These are phyloP conservation scores for Anthophora plumipes DNA, from an alignment of 2,888 invertebrate genomes.

Conservation along the genomic window DNA sequence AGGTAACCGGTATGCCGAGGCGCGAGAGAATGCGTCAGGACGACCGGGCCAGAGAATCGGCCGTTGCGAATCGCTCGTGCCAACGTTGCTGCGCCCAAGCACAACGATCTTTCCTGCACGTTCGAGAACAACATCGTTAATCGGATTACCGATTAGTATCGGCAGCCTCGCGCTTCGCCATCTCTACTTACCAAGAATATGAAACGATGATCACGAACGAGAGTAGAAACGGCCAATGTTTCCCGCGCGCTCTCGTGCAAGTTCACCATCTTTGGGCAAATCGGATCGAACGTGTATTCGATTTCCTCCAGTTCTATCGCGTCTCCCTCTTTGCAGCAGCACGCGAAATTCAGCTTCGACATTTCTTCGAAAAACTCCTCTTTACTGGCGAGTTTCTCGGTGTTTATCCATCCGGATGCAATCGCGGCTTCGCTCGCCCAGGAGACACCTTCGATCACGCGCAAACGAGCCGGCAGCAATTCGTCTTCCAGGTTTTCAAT, in stretches of 20 bases:
- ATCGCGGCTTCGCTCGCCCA: slow-evolving; percentile 86
- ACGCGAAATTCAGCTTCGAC: slow-evolving; percentile 85
- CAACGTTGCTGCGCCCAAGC: slow-evolving; percentile 91
- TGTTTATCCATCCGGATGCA: slow-evolving; percentile 93
- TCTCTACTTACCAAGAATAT: slow-evolving; percentile 86
- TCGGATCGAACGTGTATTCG: slow-evolving; percentile 86
- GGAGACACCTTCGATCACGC: slow-evolving; percentile 88
- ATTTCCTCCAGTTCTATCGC: slow-evolving; percentile 77
- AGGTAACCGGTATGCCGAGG: slow-evolving; percentile 92
- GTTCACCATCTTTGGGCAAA: slow-evolving; percentile 87
- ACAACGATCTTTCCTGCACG: slow-evolving; percentile 91
- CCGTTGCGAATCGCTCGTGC: slow-evolving; percentile 89
- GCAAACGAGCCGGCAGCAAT: slow-evolving; percentile 90
- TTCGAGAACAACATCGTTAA: not conserved
- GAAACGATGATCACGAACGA: slow-evolving; percentile 86
- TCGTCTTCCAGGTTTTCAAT: slow-evolving; percentile 84
- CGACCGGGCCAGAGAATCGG: slow-evolving; percentile 90
- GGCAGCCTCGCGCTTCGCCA: too few relatives aligned
- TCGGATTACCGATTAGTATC: too few relatives aligned
- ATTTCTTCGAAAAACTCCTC: slow-evolving; percentile 84
- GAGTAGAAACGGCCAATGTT: slow-evolving; percentile 86
- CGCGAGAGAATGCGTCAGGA: slow-evolving; percentile 92
- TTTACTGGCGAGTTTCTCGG: slow-evolving; percentile 87
- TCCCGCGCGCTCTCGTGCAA: slow-evolving; percentile 86
- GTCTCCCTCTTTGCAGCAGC: slow-evolving; percentile 84